Evolutionary conservation across 2,888 invertebrate species (phyloP), one percentile per base, ranked within the genome.

Genomic region (Tinea pellionella): DNA sequence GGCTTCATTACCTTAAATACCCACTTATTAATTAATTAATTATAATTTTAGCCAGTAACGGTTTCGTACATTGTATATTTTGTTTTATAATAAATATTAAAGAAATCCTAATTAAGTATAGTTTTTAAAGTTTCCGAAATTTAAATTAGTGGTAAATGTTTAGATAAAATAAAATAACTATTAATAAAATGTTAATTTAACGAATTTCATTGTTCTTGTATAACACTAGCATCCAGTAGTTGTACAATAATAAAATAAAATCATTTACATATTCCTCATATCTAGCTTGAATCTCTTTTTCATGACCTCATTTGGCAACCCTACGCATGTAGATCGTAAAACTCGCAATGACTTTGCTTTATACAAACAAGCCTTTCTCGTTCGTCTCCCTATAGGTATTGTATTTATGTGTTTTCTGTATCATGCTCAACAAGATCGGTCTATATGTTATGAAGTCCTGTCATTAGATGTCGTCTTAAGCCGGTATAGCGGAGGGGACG

Each of bases 271-370:
- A 74, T 69, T 68, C 70, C 63, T 66, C 68, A 67, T 71, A 73
- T 72, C 69, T 69, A 64, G 65, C 60, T 63, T 63, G 64, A 67
- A 78, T 77, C 71, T 72, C 73, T 69, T 75, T 78, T 79, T 77
- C 78, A 78, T 77, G 74, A 70, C 68, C 69, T 72, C 72, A 77
- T 80, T 80, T 79, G 79, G 78, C 76, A 78, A 69, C 72, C 71
- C 71, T 68, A 64, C 68, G 71, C 68, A 67, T 67, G 67, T 64
- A 64, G 58, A 43, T 73, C 74, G 74, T 77, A 74, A 75, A 75
- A 72, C 64, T 66, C 66, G 64, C 70, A 72, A 74, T 73, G 72
- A 70, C 62, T 63, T 24, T 53, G 63, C 58, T 63, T 61, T 61
- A 61, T 63, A 61, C 63, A 63, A 62, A 32, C 60, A 58, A 55